Conservation (phyloP, 2,888 invertebrate genomes). For the Gastracanthus pulcherrimus region DNA sequence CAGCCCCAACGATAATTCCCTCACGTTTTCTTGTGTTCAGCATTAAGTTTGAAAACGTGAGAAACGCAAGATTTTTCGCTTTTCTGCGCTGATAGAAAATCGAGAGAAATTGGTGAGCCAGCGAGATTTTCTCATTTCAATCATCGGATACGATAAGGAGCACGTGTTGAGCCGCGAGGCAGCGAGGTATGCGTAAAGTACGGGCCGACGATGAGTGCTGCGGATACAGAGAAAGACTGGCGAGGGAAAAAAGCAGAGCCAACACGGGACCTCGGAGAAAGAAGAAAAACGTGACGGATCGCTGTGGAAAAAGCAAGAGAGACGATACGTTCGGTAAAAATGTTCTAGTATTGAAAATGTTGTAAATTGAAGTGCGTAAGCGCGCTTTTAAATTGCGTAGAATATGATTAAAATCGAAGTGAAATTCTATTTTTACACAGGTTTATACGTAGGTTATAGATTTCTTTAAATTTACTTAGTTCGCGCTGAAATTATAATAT, state of each 20-base stretch:
- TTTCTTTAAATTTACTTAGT: too few species aligned
- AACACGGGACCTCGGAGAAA: not conserved
- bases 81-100: too few species aligned
- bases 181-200: not conserved
- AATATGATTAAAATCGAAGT: too few species aligned
- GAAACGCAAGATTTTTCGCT: not conserved
- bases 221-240: not conserved
- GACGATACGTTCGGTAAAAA: conserved; percentile 1
- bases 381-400: not conserved
- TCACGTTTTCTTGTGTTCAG: not conserved
- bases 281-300: not conserved
- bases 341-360: too few species aligned
- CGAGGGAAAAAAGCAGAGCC: not conserved
- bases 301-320: not conserved
- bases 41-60: not conserved
- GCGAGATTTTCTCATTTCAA: not conserved
- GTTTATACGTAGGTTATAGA: too few species aligned
- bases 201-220: not conserved
- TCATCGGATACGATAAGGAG: not conserved
- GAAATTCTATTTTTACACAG: too few species aligned
- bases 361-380: not conserved
- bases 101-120: not conserved
- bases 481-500: too few species aligned
- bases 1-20: not conserved
- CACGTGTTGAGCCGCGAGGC: not conserved